Evolutionary conservation across 2,113 vertebrate species (phyloP).

Genomic region (Galbula dea): DNA sequence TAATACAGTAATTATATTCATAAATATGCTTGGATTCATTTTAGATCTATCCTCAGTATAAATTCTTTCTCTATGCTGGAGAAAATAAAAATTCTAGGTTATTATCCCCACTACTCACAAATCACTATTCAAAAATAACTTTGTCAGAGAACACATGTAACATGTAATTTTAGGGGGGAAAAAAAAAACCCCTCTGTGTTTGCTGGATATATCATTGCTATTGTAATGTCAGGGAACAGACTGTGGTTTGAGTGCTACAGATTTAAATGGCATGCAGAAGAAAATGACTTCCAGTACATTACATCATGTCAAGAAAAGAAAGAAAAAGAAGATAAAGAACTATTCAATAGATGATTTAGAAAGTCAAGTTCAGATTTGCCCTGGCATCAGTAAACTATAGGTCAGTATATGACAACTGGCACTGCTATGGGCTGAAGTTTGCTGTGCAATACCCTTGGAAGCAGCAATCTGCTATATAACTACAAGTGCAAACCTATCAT

Average conservation of each 20-base stretch:
- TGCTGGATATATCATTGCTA: neutral
- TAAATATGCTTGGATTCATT: neutral
- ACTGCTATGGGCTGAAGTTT: neutral
- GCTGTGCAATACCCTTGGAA: neutral
- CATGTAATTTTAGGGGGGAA: neutral
- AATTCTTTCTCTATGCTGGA: neutral
- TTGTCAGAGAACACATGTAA: neutral
- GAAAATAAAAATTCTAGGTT: neutral
- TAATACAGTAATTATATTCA: neutral
- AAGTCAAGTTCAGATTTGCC: neutral
- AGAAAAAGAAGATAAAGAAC: neutral
- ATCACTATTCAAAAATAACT: neutral
- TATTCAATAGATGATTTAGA: neutral
- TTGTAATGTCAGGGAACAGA: neutral
- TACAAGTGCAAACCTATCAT: rapidly evolving
- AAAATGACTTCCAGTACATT: neutral
- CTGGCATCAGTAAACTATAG: neutral
- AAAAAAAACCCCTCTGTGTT: neutral
- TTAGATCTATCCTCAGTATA: neutral
- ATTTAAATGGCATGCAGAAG: neutral
- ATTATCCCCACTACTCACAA: neutral
- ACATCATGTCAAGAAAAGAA: neutral
- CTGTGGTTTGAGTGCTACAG: neutral
- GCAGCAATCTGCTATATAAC: neutral
- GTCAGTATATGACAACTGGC: neutral